These are phyloP conservation scores for Idaea straminata DNA, from an alignment of 2,888 invertebrate species.

Conservation along the genomic window DNA sequence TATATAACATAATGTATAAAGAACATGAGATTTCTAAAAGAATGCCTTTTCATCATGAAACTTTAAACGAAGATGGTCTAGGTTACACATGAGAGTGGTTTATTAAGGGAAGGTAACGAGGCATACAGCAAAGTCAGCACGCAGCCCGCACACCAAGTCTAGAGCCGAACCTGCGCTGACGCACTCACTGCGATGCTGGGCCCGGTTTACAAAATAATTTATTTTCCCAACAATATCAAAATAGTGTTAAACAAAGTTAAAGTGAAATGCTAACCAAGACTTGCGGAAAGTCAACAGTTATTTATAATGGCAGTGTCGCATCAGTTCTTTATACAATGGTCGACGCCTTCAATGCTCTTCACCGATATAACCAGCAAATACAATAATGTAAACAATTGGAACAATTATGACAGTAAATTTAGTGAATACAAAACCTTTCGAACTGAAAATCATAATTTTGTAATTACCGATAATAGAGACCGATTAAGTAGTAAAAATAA, in stretches of 20 bases:
- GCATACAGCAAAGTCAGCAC: conserved; percentile 12
- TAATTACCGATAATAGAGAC: conserved; percentile 15
- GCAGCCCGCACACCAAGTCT: conserved; percentile 45
- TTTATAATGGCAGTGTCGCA: conserved; percentile 67
- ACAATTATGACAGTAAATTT: conserved; percentile 32
- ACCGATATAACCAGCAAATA: conserved; percentile 59
- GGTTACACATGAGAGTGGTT: conserved; percentile 38
- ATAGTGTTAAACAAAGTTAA: conserved; percentile 27
- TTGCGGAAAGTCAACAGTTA: conserved; percentile 14
- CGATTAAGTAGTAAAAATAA: conserved; percentile 21
- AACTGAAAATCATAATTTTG: conserved; percentile 25
- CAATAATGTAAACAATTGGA: conserved; percentile 52
- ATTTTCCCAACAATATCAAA: conserved; percentile 32
- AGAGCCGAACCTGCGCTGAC: conserved; percentile 48
- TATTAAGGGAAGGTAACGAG: conserved; percentile 40
- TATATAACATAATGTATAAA: no score
- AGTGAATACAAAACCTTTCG: conserved; percentile 26
- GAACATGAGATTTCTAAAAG: background rate
- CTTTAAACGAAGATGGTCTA: conserved; percentile 3
- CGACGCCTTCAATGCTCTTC: conserved; percentile 57
- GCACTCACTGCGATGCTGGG: conserved; percentile 49
- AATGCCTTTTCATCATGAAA: background rate
- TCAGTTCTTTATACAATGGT: conserved; percentile 77
- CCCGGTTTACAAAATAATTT: conserved; percentile 24
- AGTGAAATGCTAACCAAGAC: conserved; percentile 33